Evolutionary conservation across 2,113 vertebrate species (phyloP).

Genomic region (Antechinus stuartii): DNA sequence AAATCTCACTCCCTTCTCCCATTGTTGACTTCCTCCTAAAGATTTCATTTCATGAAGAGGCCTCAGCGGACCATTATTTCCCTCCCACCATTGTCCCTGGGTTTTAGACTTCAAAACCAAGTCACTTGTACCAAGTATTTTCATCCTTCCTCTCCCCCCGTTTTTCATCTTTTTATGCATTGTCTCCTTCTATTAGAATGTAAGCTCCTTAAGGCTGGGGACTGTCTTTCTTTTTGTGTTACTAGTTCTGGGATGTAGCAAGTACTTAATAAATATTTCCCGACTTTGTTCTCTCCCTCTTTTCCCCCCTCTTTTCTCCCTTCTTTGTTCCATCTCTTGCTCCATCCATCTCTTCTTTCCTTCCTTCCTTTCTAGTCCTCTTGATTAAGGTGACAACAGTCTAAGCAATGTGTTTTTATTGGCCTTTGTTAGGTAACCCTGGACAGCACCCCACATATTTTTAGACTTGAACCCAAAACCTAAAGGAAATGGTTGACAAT

Average conservation of each 20-base stretch:
- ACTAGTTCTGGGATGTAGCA: not conserved
- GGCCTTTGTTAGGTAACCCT: not conserved
- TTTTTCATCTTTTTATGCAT: not conserved
- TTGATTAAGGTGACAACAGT: not conserved
- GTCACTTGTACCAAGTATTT: not conserved
- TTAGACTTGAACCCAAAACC: not conserved
- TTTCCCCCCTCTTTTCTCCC: too few relatives aligned
- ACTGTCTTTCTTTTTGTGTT: not conserved
- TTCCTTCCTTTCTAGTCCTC: not conserved
- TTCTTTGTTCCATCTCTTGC: fast-evolving
- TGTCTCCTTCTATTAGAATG: not conserved
- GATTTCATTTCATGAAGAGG: not conserved
- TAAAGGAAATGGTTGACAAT: not conserved
- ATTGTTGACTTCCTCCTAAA: not conserved
- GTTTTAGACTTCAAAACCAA: not conserved
- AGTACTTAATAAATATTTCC: not conserved
- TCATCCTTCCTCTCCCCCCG: not conserved
- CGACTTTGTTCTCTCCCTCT: too few relatives aligned
- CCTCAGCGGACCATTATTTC: not conserved
- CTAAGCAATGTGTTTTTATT: not conserved
- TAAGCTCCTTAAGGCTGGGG: not conserved
- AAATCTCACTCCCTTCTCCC: not conserved
- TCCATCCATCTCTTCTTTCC: not conserved
- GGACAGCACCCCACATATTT: not conserved
- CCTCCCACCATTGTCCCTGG: not conserved